Conservation (phyloP, 2,888 invertebrate species). For the Agrochola lota region DNA sequence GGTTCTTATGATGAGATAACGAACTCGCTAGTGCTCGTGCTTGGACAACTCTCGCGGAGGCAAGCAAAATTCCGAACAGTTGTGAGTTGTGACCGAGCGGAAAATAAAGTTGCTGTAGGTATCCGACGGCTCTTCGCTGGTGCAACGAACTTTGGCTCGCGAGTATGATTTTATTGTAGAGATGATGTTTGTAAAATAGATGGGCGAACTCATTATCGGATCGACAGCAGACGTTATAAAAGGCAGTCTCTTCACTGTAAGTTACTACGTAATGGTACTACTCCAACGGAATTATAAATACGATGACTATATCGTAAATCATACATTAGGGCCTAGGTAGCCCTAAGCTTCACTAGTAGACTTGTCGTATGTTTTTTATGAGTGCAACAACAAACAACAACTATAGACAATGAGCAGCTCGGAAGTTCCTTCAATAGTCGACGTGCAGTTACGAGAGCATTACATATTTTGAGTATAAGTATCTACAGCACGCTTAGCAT, state of each 20-base stretch:
- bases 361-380: neutral
- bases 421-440: neutral
- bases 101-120: neutral
- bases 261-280: neutral
- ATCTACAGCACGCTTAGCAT: too few relatives aligned
- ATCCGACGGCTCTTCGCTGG: neutral
- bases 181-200: neutral
- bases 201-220: neutral
- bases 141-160: slow-evolving; percentile 23
- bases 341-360: too few relatives aligned
- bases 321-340: too few relatives aligned
- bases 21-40: neutral
- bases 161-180: neutral
- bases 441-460: neutral
- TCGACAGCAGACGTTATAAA: neutral
- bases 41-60: neutral
- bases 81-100: too few relatives aligned
- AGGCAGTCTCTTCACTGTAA: neutral
- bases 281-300: neutral
- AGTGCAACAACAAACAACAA: neutral
- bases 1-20: slow-evolving; percentile 14
- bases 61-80: neutral
- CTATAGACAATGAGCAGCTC: neutral
- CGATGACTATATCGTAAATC: neutral
- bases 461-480: neutral